Percentiles rank a stretch among this genome's conserved stretches.
phyloP scores from a whole-genome alignment of 2,888 invertebrate species.

The Cryptus armator region DNA sequence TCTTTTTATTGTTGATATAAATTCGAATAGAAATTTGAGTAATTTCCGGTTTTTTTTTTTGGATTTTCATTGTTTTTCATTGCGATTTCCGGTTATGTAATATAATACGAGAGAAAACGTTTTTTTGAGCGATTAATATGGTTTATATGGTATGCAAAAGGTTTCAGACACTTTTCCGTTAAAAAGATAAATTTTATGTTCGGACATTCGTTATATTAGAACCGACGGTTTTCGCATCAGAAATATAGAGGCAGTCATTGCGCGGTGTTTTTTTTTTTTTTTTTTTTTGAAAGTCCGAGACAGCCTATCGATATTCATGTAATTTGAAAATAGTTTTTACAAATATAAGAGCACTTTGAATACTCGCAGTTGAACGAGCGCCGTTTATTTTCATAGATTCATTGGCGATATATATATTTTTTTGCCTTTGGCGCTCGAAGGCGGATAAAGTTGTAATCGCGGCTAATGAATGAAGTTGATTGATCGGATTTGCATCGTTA shows the following conservation, averaged over 20 bases:
- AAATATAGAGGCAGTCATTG: not conserved
- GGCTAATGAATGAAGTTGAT: constrained; percentile 14
- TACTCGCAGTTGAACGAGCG: not conserved
- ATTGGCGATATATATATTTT: not conserved
- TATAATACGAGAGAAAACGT: too few relatives aligned
- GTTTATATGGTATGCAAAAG: too few relatives aligned
- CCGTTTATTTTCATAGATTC: not conserved
- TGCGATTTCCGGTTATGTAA: not conserved
- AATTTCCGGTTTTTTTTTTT: not conserved
- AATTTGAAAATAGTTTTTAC: not conserved
- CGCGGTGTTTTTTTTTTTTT: too few relatives aligned
- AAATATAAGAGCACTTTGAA: not conserved
- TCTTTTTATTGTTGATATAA: not conserved
- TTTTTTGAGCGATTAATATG: too few relatives aligned
- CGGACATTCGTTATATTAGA: too few relatives aligned
- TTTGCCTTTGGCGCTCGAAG: not conserved
- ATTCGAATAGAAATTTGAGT: too few relatives aligned
- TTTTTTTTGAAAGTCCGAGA: not conserved
- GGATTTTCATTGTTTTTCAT: not conserved
- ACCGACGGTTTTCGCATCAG: not conserved
- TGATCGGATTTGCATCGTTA: constrained; percentile 6
- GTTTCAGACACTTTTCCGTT: too few relatives aligned
- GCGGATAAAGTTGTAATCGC: constrained; percentile 16
- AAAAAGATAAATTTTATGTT: too few relatives aligned
- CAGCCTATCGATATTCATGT: not conserved